Conservation (phyloP, 2,797 vertebrate genomes). For the Sebastes oblongus region DNA sequence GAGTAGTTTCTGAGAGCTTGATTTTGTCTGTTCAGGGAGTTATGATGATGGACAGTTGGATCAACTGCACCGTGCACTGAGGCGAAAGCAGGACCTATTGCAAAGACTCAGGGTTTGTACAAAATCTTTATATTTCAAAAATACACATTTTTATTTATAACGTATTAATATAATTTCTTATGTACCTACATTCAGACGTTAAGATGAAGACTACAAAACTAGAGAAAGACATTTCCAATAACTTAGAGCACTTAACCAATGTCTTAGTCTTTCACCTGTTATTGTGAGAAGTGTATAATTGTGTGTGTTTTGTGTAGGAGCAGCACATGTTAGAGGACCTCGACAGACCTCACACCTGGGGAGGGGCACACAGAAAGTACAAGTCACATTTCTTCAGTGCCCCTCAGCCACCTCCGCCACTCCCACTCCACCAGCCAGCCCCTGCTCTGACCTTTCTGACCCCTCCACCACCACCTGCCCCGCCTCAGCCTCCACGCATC, state of each 20-base stretch:
- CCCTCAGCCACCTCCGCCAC: neutral
- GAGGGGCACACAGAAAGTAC: conserved; percentile 41
- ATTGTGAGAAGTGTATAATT: neutral
- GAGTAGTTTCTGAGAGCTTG: neutral
- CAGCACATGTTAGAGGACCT: conserved; percentile 84
- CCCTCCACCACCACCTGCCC: conserved; percentile 58
- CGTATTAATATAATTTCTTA: neutral
- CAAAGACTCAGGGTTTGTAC: conserved; percentile 83
- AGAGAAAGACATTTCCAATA: neutral
- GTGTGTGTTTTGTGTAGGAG: conserved; percentile 73
- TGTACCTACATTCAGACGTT: neutral
- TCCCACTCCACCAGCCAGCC: conserved; percentile 69
- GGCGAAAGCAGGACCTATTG: conserved; percentile 81
- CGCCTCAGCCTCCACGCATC: conserved; percentile 75
- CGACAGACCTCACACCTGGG: conserved; percentile 69
- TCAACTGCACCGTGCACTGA: conserved; percentile 80
- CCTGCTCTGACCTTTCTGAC: conserved; percentile 47
- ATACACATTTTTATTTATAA: neutral
- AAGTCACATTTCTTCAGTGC: conserved; percentile 20
- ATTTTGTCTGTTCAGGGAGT: conserved; percentile 71
- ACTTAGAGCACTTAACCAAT: neutral
- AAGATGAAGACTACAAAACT: neutral
- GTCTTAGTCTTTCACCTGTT: neutral
- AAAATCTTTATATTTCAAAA: neutral
- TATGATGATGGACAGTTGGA: conserved; percentile 60